Conservation (phyloP, 2,888 invertebrate species). For the Drepanosiphum platanoidis region DNA sequence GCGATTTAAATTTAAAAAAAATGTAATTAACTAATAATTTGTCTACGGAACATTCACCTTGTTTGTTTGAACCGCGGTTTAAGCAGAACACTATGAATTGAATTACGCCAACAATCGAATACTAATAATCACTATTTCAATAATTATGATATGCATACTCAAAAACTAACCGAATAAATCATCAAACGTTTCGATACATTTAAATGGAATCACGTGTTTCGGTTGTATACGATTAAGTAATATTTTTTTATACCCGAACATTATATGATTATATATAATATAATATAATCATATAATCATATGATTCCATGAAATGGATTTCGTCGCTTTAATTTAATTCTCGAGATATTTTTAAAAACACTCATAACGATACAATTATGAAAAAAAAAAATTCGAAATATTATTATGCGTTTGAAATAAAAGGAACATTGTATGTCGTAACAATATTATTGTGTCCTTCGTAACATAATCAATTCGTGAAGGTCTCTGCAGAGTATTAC, state of each 20-base stretch:
- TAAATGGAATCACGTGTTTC: not conserved
- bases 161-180: not conserved
- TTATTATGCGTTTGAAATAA: conserved; percentile 22
- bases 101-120: not conserved
- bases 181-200: not conserved
- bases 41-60: not conserved
- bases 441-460: conserved; percentile 35
- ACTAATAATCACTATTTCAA: not conserved
- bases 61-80: not conserved
- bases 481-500: conserved; percentile 16
- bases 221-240: not conserved
- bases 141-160: not conserved
- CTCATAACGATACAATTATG: not conserved
- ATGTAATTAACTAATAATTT: not conserved
- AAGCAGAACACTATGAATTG: not conserved
- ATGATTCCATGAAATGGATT: not conserved
- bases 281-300: no score
- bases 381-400: conserved; percentile 21
- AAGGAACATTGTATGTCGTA: conserved; percentile 19
- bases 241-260: no score
- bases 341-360: not conserved
- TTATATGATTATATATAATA: no score
- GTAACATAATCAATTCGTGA: conserved; percentile 25
- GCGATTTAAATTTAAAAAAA: conserved; percentile 1
- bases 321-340: no score